Evolutionary conservation across 2,113 vertebrate genomes (phyloP).

Genomic region (Origma solitaria): DNA sequence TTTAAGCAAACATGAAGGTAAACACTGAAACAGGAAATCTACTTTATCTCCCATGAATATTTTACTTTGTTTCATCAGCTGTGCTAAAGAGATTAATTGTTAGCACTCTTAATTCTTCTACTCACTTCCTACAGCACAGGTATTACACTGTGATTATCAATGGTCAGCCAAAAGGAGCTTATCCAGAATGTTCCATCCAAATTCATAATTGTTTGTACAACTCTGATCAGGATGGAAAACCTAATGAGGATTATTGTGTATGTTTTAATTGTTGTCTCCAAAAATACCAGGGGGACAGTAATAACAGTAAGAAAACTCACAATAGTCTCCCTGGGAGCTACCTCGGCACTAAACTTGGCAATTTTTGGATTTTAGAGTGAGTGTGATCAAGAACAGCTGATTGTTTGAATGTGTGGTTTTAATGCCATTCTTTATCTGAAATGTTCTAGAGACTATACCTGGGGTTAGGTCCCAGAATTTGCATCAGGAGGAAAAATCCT

Average conservation of each 20-base stretch:
- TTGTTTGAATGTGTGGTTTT: neutral
- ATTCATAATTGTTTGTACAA: neutral
- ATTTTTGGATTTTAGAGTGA: neutral
- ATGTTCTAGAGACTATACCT: neutral
- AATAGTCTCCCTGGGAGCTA: neutral
- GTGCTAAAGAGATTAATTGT: neutral
- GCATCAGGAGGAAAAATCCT: neutral
- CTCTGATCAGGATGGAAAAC: neutral
- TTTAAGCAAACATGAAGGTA: neutral
- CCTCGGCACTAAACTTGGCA: neutral
- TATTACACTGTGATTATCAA: neutral
- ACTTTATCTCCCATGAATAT: conserved; percentile 3
- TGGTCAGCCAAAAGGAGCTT: neutral
- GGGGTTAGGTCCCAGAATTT: neutral
- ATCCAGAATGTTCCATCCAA: neutral
- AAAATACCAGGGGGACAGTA: neutral
- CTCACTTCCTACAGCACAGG: neutral
- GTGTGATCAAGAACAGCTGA: neutral
- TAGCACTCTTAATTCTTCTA: neutral
- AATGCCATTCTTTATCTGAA: neutral
- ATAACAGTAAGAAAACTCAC: neutral
- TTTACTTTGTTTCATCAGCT: neutral
- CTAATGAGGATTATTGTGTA: neutral
- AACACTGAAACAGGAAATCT: neutral
- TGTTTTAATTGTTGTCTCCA: neutral